phyloP scores from a whole-genome alignment of 2,113 vertebrate genomes.

The Sciurus niger region DNA sequence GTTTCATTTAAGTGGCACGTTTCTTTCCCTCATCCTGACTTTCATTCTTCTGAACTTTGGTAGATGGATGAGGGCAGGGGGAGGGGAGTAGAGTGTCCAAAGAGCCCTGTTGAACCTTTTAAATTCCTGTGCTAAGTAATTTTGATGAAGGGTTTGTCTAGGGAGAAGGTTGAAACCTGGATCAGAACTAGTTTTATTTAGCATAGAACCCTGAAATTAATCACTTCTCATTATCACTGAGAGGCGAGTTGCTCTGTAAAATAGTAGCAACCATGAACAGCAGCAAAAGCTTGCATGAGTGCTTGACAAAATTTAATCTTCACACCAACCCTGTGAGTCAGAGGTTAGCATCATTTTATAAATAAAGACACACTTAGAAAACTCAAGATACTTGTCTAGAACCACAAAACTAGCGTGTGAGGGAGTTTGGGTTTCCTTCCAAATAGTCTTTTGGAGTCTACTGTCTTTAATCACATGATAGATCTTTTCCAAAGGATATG shows the following conservation, averaged over 20 bases:
- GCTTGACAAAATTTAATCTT: neutral
- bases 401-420: neutral
- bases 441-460: neutral
- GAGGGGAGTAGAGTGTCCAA: neutral
- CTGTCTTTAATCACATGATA: neutral
- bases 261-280: neutral
- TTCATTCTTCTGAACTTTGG: neutral
- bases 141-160: neutral
- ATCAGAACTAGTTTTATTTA: neutral
- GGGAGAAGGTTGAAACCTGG: neutral
- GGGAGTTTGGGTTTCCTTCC: neutral
- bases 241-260: neutral
- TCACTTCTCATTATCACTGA: neutral
- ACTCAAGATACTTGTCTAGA: neutral
- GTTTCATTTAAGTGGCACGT: accelerated
- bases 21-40: neutral
- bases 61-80: neutral
- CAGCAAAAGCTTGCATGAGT: neutral
- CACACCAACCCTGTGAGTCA: neutral
- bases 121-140: neutral
- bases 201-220: neutral
- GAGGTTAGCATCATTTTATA: neutral
- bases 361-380: neutral
- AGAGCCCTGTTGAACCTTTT: neutral
- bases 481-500: neutral